A percentile compares a stretch with the other conserved stretches of the same genome.
Evolutionary conservation across 1,140 invertebrate species (phyloP).

Genomic region (Pseudomyrmex gracilis): DNA sequence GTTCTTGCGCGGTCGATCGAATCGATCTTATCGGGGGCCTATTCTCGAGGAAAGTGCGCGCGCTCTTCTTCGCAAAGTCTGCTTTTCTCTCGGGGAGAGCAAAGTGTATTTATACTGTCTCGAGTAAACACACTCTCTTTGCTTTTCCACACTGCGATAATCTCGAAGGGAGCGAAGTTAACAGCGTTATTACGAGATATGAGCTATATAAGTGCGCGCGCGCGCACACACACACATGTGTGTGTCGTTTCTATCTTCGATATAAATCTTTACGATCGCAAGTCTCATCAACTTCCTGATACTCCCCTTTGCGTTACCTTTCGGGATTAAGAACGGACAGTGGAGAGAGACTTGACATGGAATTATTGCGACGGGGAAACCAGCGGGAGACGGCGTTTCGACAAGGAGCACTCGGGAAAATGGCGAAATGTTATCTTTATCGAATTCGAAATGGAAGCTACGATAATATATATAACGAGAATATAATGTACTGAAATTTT

Average conservation of each 20-base stretch:
- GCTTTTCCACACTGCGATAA: slow-evolving; percentile 7
- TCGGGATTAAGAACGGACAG: slow-evolving; percentile 13
- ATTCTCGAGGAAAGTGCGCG: not conserved
- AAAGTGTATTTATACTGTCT: not conserved
- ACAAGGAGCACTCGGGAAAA: not conserved
- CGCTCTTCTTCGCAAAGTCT: not conserved
- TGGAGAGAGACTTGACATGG: not conserved
- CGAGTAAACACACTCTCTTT: not conserved
- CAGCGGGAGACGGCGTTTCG: not conserved
- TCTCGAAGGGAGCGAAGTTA: slow-evolving; percentile 9
- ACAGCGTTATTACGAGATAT: slow-evolving; percentile 21
- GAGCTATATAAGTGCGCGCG: not conserved
- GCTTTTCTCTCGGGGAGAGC: not conserved
- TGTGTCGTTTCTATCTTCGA: slow-evolving; percentile 32
- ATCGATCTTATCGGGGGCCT: not conserved
- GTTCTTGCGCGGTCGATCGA: not conserved
- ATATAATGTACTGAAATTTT: not conserved
- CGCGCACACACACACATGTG: not conserved
- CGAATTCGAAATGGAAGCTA: not conserved
- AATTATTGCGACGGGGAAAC: slow-evolving; percentile 22
- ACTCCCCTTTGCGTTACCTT: not conserved
- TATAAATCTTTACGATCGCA: slow-evolving; percentile 53
- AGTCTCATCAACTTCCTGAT: slow-evolving; percentile 5
- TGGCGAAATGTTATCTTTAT: not conserved
- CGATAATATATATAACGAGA: not conserved